phyloP scores from a whole-genome alignment of 2,113 vertebrate species.

The Cisticola juncidis region DNA sequence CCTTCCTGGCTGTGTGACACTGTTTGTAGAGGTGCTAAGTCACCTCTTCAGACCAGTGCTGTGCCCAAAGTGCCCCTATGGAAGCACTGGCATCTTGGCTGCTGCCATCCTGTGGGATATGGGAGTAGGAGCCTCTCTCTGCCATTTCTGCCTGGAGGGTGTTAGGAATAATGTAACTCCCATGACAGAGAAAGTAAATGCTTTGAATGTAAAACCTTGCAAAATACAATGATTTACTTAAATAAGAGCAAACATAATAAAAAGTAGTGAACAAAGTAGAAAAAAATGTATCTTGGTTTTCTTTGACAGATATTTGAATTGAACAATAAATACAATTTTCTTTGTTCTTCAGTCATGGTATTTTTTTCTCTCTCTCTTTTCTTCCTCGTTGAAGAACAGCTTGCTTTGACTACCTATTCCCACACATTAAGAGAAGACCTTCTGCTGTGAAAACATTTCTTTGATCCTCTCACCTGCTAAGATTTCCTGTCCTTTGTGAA shows the following conservation, averaged over 20 bases:
- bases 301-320: neutral
- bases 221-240: neutral
- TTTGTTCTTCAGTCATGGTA: neutral
- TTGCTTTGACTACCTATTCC: neutral
- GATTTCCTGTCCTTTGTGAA: neutral
- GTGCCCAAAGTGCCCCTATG: neutral
- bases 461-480: neutral
- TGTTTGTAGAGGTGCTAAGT: neutral
- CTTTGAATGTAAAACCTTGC: neutral
- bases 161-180: neutral
- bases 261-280: neutral
- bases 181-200: neutral
- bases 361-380: neutral
- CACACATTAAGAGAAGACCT: neutral
- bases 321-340: neutral
- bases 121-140: neutral
- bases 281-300: neutral
- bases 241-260: neutral
- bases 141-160: neutral
- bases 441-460: neutral
- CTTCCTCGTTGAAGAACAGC: neutral
- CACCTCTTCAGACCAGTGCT: neutral
- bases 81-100: neutral
- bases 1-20: accelerated
- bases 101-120: neutral